Evolutionary conservation across 2,797 vertebrate genomes (phyloP).

Genomic region (Limnodromus scolopaceus): DNA sequence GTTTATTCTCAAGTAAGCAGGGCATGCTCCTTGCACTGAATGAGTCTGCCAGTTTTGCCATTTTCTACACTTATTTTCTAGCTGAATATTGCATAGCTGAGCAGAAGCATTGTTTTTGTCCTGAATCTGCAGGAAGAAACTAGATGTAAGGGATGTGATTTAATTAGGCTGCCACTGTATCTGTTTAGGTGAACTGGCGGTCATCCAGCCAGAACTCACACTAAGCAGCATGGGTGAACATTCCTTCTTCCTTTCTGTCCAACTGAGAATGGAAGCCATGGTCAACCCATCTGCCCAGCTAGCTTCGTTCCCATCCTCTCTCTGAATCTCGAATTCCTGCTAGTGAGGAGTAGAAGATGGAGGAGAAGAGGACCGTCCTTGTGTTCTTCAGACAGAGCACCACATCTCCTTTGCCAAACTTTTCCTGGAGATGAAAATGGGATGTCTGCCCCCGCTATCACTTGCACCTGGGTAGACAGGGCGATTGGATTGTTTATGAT

Average conservation of each 20-base stretch:
- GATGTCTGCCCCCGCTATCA: background rate
- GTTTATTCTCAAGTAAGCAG: constrained; percentile 6
- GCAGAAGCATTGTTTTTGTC: background rate
- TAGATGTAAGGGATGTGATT: background rate
- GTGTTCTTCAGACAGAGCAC: background rate
- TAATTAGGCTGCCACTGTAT: background rate
- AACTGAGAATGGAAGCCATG: background rate
- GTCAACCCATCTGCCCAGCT: background rate
- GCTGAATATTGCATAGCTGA: background rate
- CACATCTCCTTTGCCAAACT: background rate
- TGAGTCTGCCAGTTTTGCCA: background rate
- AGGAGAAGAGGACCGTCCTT: background rate
- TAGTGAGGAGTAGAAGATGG: background rate
- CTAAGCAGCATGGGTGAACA: background rate
- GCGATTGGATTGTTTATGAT: background rate
- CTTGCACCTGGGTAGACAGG: background rate
- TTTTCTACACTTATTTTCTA: background rate
- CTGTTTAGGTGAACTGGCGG: background rate
- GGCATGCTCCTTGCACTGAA: background rate
- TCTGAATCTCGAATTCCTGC: background rate
- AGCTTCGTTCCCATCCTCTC: background rate
- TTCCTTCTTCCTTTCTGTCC: background rate
- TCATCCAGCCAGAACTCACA: background rate
- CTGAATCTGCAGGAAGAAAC: background rate
- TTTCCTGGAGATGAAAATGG: background rate